Evolutionary conservation across 2,113 vertebrate species (phyloP).

Genomic region (Sigmodon hispidus): DNA sequence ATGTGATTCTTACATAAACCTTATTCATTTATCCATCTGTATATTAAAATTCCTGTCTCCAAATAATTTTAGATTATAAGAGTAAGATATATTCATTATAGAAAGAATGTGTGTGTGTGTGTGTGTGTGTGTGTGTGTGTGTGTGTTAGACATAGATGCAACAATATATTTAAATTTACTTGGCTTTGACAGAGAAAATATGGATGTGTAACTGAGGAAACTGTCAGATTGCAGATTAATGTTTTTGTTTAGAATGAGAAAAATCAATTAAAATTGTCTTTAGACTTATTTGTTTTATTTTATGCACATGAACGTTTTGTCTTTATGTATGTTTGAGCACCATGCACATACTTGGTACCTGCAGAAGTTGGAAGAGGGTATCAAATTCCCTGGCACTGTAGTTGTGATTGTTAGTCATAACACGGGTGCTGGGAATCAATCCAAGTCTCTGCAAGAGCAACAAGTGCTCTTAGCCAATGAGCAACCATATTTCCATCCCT

Average conservation of each 20-base stretch:
- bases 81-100: background rate
- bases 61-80: slow-evolving; percentile 20
- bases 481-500: background rate
- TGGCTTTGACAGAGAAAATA: slow-evolving; percentile 53
- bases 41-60: background rate
- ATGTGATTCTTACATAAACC: background rate
- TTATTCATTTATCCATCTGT: background rate
- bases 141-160: background rate
- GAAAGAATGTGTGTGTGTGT: background rate
- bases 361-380: background rate
- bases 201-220: background rate
- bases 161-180: slow-evolving; percentile 1
- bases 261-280: background rate
- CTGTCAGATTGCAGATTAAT: background rate
- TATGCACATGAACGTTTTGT: background rate
- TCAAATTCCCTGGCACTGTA: background rate
- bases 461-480: background rate
- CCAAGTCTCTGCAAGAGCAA: background rate
- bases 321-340: background rate
- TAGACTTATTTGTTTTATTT: background rate
- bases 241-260: background rate
- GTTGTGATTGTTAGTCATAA: background rate
- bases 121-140: background rate
- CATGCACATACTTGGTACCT: background rate
- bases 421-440: background rate